Conservation (phyloP, 2,797 vertebrate genomes). For the Astyanax mexicanus region DNA sequence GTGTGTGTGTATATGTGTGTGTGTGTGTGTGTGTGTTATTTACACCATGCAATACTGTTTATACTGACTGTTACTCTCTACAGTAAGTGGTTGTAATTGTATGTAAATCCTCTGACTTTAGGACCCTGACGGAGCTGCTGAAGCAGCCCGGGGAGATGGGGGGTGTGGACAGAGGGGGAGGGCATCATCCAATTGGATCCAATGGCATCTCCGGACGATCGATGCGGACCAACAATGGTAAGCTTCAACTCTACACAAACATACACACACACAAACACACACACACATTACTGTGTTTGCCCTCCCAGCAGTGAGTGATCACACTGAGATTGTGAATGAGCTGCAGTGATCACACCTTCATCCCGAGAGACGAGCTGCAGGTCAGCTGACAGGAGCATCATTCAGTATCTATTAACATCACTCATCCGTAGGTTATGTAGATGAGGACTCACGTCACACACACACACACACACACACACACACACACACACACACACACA, state of each 20-base stretch:
- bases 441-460: no score
- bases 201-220: slow-evolving; percentile 82
- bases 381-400: no score
- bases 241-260: slow-evolving; percentile 49
- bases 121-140: slow-evolving; percentile 91
- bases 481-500: not conserved
- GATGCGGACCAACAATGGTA: slow-evolving; percentile 85
- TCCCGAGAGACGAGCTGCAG: no score
- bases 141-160: slow-evolving; percentile 88
- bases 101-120: slow-evolving; percentile 59
- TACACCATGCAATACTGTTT: not conserved
- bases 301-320: no score
- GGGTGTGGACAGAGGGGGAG: slow-evolving; percentile 76
- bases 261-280: not conserved
- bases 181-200: slow-evolving; percentile 86
- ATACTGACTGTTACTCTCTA: not conserved
- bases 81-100: slow-evolving; percentile 13
- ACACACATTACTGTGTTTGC: no score
- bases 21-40: not conserved
- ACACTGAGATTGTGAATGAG: no score
- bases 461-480: no score
- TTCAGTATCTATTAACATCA: no score
- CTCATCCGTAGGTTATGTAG: no score
- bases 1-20: not conserved
- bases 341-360: no score